phyloP scores from a whole-genome alignment of 2,113 vertebrate species.

The Phylloscopus whistleri region DNA sequence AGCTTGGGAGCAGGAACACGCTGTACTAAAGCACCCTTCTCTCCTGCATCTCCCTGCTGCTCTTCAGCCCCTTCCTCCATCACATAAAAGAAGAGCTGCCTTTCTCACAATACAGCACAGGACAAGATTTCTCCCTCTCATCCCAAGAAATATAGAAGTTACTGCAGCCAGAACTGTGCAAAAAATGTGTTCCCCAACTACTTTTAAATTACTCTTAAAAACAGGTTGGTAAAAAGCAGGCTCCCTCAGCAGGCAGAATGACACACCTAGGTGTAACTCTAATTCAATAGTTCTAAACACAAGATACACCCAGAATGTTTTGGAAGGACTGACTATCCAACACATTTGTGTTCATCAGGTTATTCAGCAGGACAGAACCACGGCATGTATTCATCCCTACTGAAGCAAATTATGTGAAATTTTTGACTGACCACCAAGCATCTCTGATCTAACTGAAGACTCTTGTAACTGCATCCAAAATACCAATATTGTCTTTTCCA shows the following conservation, averaged over 20 bases:
- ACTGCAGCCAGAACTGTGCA: neutral
- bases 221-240: neutral
- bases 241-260: neutral
- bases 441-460: neutral
- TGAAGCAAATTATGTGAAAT: neutral
- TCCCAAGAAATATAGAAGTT: neutral
- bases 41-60: neutral
- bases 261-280: fast-evolving
- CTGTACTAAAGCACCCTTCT: neutral
- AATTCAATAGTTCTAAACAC: neutral
- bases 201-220: neutral
- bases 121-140: neutral
- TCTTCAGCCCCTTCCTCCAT: neutral
- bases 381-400: fast-evolving
- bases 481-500: neutral
- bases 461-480: neutral
- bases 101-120: neutral
- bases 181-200: neutral
- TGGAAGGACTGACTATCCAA: neutral
- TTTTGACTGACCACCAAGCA: neutral
- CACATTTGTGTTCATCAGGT: neutral
- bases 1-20: fast-evolving
- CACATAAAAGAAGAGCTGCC: neutral
- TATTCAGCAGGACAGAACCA: neutral
- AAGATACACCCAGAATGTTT: neutral